phyloP scores from a whole-genome alignment of 2,888 invertebrate species.

The Emmelina monodactyla region DNA sequence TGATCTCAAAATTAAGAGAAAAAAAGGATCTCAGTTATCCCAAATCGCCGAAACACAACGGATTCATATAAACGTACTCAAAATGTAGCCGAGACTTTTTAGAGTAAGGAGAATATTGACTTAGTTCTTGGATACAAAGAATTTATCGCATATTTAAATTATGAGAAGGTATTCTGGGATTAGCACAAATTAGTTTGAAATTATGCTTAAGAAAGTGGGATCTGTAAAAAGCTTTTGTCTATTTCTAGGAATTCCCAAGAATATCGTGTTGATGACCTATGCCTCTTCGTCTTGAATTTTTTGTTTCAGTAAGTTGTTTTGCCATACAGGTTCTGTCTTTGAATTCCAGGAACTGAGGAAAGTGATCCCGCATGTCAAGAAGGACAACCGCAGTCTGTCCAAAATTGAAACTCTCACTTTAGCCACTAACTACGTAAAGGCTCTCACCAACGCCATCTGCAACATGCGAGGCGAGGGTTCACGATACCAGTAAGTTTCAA shows the following conservation, averaged over 20 bases:
- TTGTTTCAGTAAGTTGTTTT: too few species aligned
- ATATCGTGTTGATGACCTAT: too few species aligned
- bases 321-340: too few species aligned
- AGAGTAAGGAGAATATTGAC: too few species aligned
- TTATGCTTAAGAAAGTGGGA: background rate
- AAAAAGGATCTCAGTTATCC: too few species aligned
- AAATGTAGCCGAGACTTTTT: too few species aligned
- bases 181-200: background rate
- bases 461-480: slow-evolving; percentile 74
- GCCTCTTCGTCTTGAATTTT: too few species aligned
- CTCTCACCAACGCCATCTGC: slow-evolving; percentile 85
- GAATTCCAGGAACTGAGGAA: slow-evolving; percentile 79
- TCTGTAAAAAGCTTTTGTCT: background rate
- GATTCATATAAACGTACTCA: too few species aligned
- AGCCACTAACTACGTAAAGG: slow-evolving; percentile 91
- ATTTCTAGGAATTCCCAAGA: too few species aligned
- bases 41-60: too few species aligned
- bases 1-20: too few species aligned
- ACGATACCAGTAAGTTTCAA: slow-evolving; percentile 55
- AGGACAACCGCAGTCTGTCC: slow-evolving; percentile 82
- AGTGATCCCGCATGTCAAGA: slow-evolving; percentile 87
- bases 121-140: background rate
- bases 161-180: background rate
- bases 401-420: slow-evolving; percentile 89
- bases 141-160: background rate